A percentile compares a stretch with the other conserved stretches of the same genome.
Conservation (phyloP, 2,888 invertebrate species). For the Hipparchia sbordonii region DNA sequence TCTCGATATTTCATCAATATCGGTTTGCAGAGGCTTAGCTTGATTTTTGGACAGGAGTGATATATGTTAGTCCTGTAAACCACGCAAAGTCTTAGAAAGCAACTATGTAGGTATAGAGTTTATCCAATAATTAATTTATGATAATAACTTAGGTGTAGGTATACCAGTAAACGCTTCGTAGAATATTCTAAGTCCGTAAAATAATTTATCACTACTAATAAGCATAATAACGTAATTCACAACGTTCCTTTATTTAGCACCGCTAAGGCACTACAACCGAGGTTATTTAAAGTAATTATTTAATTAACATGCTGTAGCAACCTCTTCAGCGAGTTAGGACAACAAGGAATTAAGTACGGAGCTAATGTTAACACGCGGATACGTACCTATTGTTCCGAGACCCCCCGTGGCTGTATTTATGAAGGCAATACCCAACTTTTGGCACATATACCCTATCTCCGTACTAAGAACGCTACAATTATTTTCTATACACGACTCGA, state of each 20-base stretch:
- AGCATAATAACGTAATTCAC: slow-evolving; percentile 18
- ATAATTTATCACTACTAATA: slow-evolving; percentile 22
- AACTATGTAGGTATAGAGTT: too few relatives aligned
- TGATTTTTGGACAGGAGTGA: too few relatives aligned
- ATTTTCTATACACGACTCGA: background rate
- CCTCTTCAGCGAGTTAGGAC: slow-evolving; percentile 79
- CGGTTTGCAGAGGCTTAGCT: too few relatives aligned
- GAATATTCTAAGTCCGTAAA: slow-evolving; percentile 7
- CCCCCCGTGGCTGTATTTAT: slow-evolving; percentile 78
- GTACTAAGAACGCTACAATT: slow-evolving; percentile 28
- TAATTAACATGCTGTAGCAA: slow-evolving; percentile 80
- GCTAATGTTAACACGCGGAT: slow-evolving; percentile 80
- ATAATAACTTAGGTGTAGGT: too few relatives aligned
- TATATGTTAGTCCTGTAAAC: too few relatives aligned
- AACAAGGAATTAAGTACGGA: slow-evolving; percentile 79
- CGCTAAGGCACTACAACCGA: slow-evolving; percentile 42
- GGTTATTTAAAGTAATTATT: slow-evolving; percentile 82
- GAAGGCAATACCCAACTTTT: slow-evolving; percentile 73
- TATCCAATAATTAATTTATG: too few relatives aligned
- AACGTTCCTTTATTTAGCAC: slow-evolving; percentile 18
- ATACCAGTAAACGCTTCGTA: background rate
- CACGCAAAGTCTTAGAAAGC: too few relatives aligned
- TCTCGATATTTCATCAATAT: too few relatives aligned
- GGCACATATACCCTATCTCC: slow-evolving; percentile 66
- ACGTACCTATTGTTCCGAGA: slow-evolving; percentile 72